Evolutionary conservation across 2,888 invertebrate genomes (phyloP).

Genomic region (Chydorus sphaericus): DNA sequence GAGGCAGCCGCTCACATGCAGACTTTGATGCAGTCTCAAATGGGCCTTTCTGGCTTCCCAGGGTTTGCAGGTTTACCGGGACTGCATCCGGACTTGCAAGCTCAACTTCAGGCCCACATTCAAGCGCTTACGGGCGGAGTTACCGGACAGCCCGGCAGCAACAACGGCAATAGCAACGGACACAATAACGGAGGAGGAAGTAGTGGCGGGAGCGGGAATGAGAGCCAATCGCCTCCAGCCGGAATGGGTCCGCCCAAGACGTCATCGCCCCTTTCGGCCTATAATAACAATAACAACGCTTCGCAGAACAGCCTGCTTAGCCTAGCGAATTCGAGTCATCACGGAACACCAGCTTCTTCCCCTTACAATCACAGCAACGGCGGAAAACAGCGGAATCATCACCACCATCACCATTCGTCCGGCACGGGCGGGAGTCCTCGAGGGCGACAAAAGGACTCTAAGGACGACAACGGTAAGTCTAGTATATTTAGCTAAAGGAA

Average conservation of each 20-base stretch:
- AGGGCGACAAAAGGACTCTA: background rate
- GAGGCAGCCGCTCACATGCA: slow-evolving; percentile 16
- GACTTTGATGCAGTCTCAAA: slow-evolving; percentile 12
- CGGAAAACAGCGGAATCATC: too few species aligned
- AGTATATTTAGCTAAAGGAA: too few species aligned
- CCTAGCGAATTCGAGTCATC: slow-evolving; percentile 5
- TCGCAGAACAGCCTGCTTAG: background rate
- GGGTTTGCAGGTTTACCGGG: slow-evolving; percentile 1
- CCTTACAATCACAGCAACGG: slow-evolving; percentile 1
- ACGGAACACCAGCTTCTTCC: slow-evolving; percentile 9
- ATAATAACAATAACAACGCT: background rate
- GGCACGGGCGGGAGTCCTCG: background rate
- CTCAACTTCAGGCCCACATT: slow-evolving; percentile 13
- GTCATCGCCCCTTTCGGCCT: background rate
- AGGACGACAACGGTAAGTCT: too few species aligned
- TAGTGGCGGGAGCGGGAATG: slow-evolving; percentile 34
- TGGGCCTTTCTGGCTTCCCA: background rate
- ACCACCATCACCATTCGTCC: too few species aligned
- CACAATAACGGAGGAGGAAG: slow-evolving; percentile 1
- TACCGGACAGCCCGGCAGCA: slow-evolving; percentile 34
- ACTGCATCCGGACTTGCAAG: slow-evolving; percentile 12
- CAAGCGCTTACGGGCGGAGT: slow-evolving; percentile 1
- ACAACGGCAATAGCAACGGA: slow-evolving; percentile 3
- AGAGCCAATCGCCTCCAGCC: background rate
- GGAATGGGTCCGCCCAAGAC: slow-evolving; percentile 5